Evolutionary conservation across 2,888 invertebrate species (phyloP).

Genomic region (Drosophila birchii): DNA sequence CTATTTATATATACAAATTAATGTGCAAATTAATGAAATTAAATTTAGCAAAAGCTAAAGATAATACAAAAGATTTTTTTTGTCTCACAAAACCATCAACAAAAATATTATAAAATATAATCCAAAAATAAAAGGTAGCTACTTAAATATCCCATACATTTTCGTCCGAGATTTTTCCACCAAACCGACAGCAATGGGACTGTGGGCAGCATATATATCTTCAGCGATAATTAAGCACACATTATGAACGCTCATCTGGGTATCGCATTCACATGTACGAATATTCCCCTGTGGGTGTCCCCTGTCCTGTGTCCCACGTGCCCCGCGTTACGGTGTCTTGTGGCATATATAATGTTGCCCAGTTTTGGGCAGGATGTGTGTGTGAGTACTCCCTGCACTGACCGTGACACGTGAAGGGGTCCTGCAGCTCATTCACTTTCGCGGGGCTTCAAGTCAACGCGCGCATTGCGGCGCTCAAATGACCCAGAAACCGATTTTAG

Average conservation of each 20-base stretch:
- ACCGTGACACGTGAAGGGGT: conserved; percentile 10
- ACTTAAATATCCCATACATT: neutral
- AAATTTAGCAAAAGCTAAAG: neutral
- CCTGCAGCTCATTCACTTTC: conserved; percentile 17
- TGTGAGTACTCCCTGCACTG: neutral
- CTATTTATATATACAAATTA: neutral
- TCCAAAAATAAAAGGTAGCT: neutral
- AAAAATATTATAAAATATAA: neutral
- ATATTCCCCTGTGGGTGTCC: conserved; percentile 10
- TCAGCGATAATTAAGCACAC: conserved; percentile 46
- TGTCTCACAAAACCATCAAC: neutral
- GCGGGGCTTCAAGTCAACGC: conserved; percentile 1
- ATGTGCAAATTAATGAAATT: neutral
- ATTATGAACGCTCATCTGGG: conserved; percentile 41
- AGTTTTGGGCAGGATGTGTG: conserved; percentile 1
- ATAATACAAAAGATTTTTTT: too few relatives aligned
- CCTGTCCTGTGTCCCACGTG: neutral
- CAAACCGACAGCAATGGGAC: neutral
- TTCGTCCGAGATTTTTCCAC: neutral
- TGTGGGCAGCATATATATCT: conserved; percentile 15
- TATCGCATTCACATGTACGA: conserved; percentile 11
- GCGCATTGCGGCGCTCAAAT: conserved; percentile 14
- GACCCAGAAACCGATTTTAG: conserved; percentile 8
- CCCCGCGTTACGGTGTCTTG: neutral
- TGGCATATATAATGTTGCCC: conserved; percentile 3